These are phyloP conservation scores for Macaria notata DNA, from an alignment of 2,888 invertebrate species.

Conservation along the genomic window DNA sequence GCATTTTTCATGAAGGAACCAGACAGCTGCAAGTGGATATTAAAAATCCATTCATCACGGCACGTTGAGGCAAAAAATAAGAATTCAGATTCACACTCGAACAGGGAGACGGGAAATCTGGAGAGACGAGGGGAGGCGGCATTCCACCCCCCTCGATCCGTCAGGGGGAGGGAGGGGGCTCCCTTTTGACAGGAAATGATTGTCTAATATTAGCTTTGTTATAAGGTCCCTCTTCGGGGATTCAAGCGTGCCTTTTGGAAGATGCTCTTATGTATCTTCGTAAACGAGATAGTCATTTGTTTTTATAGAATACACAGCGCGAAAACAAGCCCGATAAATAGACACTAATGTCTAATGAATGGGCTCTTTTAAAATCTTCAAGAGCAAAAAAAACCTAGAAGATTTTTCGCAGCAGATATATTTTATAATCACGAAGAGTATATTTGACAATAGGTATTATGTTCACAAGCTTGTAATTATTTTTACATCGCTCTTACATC, in stretches of 20 bases:
- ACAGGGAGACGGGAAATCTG: slow-evolving; percentile 73
- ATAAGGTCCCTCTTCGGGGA: slow-evolving; percentile 77
- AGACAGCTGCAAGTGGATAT: slow-evolving; percentile 74
- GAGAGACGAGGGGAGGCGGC: slow-evolving; percentile 74
- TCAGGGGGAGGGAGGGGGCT: slow-evolving; percentile 56
- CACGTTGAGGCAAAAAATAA: slow-evolving; percentile 66
- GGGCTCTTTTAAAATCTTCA: background rate
- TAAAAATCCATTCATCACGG: slow-evolving; percentile 77
- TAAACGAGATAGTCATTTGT: slow-evolving; percentile 37
- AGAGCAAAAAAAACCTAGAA: slow-evolving; percentile 2
- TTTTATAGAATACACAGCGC: slow-evolving; percentile 32
- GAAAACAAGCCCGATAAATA: slow-evolving; percentile 7
- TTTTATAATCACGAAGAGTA: slow-evolving; percentile 35
- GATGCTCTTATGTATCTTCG: slow-evolving; percentile 43
- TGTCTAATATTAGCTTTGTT: slow-evolving; percentile 82
- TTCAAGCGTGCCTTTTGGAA: slow-evolving; percentile 53
- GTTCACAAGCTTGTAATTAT: slow-evolving; percentile 27
- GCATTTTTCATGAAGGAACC: slow-evolving; percentile 61
- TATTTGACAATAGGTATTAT: slow-evolving; percentile 27
- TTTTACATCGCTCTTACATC: slow-evolving; percentile 35
- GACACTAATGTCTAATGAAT: background rate
- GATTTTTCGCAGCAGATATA: slow-evolving; percentile 17
- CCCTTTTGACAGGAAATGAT: slow-evolving; percentile 82
- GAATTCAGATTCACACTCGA: slow-evolving; percentile 76
- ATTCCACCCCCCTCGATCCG: slow-evolving; percentile 55